These are phyloP conservation scores for Euleptes europaea DNA, from an alignment of 2,113 vertebrate genomes.

Conservation along the genomic window DNA sequence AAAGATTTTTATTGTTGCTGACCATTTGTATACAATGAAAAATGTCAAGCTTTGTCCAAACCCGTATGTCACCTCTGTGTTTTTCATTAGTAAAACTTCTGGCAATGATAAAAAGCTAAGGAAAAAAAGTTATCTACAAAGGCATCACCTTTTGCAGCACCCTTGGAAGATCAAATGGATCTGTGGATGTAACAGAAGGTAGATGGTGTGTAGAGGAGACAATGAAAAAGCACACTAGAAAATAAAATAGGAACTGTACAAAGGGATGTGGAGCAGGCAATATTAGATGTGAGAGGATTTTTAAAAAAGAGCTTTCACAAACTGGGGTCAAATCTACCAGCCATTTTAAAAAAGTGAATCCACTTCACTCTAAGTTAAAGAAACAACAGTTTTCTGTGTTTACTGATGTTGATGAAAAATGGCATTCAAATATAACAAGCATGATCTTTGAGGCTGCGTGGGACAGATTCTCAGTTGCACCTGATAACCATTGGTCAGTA, in stretches of 20 bases:
- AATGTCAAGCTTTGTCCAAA: not conserved
- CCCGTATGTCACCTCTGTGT: not conserved
- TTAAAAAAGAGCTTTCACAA: not conserved
- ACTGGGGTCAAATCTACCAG: not conserved
- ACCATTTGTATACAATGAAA: not conserved
- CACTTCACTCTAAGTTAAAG: not conserved
- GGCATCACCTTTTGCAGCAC: not conserved
- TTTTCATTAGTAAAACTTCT: conserved; percentile 14
- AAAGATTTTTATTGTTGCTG: not conserved
- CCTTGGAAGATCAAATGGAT: conserved; percentile 14
- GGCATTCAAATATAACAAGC: not conserved
- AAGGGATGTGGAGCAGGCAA: not conserved
- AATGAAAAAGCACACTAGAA: not conserved
- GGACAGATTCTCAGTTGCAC: not conserved
- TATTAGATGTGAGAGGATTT: not conserved
- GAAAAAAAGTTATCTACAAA: conserved; percentile 32
- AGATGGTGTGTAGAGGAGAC: fast-evolving
- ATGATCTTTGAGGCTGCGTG: not conserved
- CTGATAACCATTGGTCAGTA: not conserved
- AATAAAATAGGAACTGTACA: not conserved
- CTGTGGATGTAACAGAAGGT: not conserved
- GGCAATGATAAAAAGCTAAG: conserved; percentile 2
- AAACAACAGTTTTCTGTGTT: not conserved
- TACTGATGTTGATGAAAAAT: not conserved
- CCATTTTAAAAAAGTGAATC: not conserved